These are phyloP conservation scores for Phylloscopus trochilus DNA, from an alignment of 2,113 vertebrate species.

Conservation along the genomic window DNA sequence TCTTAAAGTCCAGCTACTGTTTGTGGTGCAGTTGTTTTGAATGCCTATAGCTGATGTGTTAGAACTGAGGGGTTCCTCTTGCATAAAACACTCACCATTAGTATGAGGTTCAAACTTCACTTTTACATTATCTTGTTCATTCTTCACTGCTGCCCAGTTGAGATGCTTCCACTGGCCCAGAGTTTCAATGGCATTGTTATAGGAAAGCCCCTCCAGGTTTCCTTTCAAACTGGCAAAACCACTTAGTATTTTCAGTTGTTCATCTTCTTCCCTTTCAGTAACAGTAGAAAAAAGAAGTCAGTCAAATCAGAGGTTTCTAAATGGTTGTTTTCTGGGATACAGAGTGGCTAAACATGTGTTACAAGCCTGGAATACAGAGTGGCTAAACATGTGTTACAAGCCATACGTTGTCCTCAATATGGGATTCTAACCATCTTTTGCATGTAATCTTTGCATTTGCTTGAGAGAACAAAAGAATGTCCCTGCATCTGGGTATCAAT, in stretches of 20 bases:
- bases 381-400: background rate
- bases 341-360: background rate
- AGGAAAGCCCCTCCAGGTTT: conserved; percentile 68
- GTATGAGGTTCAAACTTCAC: conserved; percentile 65
- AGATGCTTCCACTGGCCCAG: conserved; percentile 72
- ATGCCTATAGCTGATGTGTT: conserved; percentile 68
- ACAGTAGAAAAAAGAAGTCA: background rate
- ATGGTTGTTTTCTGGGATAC: background rate
- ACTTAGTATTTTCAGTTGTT: conserved; percentile 57
- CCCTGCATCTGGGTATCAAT: background rate
- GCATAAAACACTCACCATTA: conserved; percentile 67
- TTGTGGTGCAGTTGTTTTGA: conserved; percentile 70
- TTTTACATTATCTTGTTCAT: conserved; percentile 72
- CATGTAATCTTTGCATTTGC: background rate
- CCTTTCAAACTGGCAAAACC: conserved; percentile 67
- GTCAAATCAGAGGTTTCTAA: background rate
- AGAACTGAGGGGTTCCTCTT: conserved; percentile 73
- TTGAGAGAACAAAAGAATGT: background rate
- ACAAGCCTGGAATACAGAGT: background rate
- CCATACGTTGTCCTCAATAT: background rate
- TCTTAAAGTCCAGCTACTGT: conserved; percentile 69
- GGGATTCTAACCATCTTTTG: background rate
- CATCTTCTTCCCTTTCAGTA: conserved; percentile 65
- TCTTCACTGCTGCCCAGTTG: conserved; percentile 79
- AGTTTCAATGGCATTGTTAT: conserved; percentile 69